Percentiles rank a stretch among this genome's conserved stretches.
phyloP scores from a whole-genome alignment of 1,140 invertebrate genomes.

The Eumeta japonica region DNA sequence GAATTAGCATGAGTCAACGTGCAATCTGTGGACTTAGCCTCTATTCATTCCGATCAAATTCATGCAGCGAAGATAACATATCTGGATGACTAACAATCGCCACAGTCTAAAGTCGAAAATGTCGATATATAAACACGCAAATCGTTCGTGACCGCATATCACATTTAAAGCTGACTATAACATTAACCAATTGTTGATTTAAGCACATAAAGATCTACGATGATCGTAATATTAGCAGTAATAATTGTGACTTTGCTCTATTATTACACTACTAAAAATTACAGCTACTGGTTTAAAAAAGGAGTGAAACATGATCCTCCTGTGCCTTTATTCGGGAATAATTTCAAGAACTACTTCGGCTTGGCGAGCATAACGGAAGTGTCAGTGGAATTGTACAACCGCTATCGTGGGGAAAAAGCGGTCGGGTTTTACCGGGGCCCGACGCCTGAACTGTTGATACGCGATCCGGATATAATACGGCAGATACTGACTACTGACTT shows the following conservation, averaged over 20 bases:
- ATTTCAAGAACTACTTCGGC: slow-evolving; percentile 19
- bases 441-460: slow-evolving; percentile 24
- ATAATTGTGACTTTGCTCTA: slow-evolving; percentile 15
- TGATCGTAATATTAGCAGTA: slow-evolving; percentile 17
- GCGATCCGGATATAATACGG: slow-evolving; percentile 23
- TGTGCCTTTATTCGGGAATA: slow-evolving; percentile 29
- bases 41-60: too few species aligned
- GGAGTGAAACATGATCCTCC: slow-evolving; percentile 30
- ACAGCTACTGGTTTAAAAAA: slow-evolving; percentile 29
- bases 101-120: too few species aligned
- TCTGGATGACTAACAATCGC: too few species aligned
- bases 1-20: too few species aligned
- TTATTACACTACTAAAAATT: slow-evolving; percentile 23
- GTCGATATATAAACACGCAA: too few species aligned
- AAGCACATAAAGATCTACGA: slow-evolving; percentile 8
- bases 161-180: slow-evolving; percentile 1
- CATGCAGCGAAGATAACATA: too few species aligned
- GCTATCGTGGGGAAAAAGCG: slow-evolving; percentile 28
- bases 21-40: too few species aligned
- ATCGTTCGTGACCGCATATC: not conserved
- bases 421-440: slow-evolving; percentile 30
- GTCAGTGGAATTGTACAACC: slow-evolving; percentile 26
- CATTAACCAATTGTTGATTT: too few species aligned
- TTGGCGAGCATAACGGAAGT: slow-evolving; percentile 20
- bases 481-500: slow-evolving; percentile 29